phyloP scores from a whole-genome alignment of 2,888 invertebrate genomes.

The Dorcus parallelipipedus region DNA sequence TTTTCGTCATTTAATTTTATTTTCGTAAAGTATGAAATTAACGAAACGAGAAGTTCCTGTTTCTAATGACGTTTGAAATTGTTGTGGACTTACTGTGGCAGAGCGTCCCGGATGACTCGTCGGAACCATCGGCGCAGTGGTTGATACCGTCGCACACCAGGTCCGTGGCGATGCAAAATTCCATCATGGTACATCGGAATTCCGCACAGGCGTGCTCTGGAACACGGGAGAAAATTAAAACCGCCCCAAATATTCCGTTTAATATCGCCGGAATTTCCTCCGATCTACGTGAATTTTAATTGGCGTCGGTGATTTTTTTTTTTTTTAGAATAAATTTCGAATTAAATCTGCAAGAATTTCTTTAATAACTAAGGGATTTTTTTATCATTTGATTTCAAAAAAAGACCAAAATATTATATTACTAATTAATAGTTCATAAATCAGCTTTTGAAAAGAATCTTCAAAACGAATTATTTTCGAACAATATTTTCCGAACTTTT shows the following conservation, averaged over 20 bases:
- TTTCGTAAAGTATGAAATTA: background rate
- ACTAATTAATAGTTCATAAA: too few species aligned
- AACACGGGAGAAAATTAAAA: slow-evolving; percentile 32
- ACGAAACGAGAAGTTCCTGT: background rate
- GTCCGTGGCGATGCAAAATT: slow-evolving; percentile 90
- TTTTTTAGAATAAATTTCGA: background rate
- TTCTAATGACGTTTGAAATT: background rate
- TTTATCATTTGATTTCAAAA: too few species aligned
- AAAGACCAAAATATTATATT: too few species aligned
- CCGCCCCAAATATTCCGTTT: too few species aligned
- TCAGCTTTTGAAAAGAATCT: too few species aligned
- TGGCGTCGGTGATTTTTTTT: background rate
- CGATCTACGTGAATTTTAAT: background rate
- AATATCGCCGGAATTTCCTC: too few species aligned
- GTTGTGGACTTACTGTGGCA: slow-evolving; percentile 73
- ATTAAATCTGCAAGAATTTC: too few species aligned
- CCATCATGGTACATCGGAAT: slow-evolving; percentile 81
- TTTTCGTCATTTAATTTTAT: background rate
- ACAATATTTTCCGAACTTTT: too few species aligned
- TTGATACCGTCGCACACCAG: slow-evolving; percentile 89
- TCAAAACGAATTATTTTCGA: too few species aligned
- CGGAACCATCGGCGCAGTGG: slow-evolving; percentile 92
- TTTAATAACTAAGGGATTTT: too few species aligned
- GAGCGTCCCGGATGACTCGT: slow-evolving; percentile 79
- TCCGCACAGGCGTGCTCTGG: slow-evolving; percentile 85